These are phyloP conservation scores for Diogma glabrata DNA, from an alignment of 2,888 invertebrate genomes.

Conservation along the genomic window DNA sequence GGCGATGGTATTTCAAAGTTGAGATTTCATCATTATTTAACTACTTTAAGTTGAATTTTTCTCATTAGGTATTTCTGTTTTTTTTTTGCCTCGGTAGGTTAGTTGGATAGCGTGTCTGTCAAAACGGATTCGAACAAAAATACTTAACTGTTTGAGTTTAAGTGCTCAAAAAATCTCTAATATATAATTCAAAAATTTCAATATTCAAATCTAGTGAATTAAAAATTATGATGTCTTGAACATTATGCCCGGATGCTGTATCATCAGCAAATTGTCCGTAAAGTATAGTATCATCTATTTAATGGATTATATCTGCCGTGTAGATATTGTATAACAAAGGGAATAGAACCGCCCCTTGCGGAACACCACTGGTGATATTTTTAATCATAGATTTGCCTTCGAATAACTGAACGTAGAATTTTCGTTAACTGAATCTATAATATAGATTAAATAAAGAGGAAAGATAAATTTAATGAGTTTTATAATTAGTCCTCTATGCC, in stretches of 20 bases:
- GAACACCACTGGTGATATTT: conserved; percentile 22
- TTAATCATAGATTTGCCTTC: conserved; percentile 12
- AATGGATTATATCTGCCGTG: conserved; percentile 18
- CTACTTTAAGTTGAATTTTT: no score
- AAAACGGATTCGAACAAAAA: no score
- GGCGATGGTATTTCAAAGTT: no score
- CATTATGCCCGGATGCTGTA: conserved; percentile 14
- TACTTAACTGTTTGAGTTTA: no score
- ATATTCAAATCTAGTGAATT: no score
- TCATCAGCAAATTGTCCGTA: conserved; percentile 16
- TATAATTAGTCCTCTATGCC: conserved; percentile 24
- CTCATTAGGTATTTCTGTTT: no score
- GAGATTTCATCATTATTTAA: no score
- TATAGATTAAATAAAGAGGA: conserved; percentile 18
- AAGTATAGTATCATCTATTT: background rate
- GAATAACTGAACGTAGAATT: conserved; percentile 20
- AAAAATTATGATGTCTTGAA: no score
- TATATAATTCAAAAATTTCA: no score
- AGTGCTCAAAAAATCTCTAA: no score
- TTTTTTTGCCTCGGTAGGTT: no score
- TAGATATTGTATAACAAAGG: conserved; percentile 21
- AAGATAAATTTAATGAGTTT: conserved; percentile 19
- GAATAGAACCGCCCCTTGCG: conserved; percentile 22
- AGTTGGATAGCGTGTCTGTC: no score
- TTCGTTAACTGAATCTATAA: conserved; percentile 20